These are phyloP conservation scores for Cylloceria caligata DNA, from an alignment of 2,888 invertebrate species.

Conservation along the genomic window DNA sequence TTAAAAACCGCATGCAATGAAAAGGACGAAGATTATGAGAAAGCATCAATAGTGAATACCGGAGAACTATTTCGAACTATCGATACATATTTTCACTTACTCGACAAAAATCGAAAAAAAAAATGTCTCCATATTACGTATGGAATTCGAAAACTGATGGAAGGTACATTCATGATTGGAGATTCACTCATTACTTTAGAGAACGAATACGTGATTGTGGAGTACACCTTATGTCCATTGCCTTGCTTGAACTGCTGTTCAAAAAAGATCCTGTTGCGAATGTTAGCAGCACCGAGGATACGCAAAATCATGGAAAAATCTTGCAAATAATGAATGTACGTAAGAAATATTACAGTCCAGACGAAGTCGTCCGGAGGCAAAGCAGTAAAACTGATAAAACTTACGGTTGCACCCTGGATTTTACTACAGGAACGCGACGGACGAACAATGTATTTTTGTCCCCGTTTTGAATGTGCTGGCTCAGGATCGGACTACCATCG, in stretches of 20 bases:
- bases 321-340: slow-evolving; percentile 49
- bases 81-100: slow-evolving; percentile 34
- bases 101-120: too few relatives aligned
- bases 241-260: slow-evolving; percentile 59
- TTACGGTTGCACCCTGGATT: too few relatives aligned
- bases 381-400: slow-evolving; percentile 34
- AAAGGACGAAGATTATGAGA: not conserved
- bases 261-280: slow-evolving; percentile 40
- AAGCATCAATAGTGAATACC: not conserved
- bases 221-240: slow-evolving; percentile 17
- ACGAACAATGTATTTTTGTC: too few relatives aligned
- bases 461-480: too few relatives aligned
- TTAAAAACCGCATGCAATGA: slow-evolving; percentile 32
- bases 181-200: slow-evolving; percentile 48
- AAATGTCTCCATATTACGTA: slow-evolving; percentile 39
- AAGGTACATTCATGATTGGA: slow-evolving; percentile 52
- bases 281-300: slow-evolving; percentile 41
- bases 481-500: too few relatives aligned
- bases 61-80: not conserved
- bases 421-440: too few relatives aligned
- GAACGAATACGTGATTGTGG: slow-evolving; percentile 36
- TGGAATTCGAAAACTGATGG: slow-evolving; percentile 43
- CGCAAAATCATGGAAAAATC: slow-evolving; percentile 51
- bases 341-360: slow-evolving; percentile 48
- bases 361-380: slow-evolving; percentile 22